Percentiles rank a stretch among this genome's conserved stretches.
Conservation (phyloP, 2,113 vertebrate genomes). For the Myotis lucifugus region DNA sequence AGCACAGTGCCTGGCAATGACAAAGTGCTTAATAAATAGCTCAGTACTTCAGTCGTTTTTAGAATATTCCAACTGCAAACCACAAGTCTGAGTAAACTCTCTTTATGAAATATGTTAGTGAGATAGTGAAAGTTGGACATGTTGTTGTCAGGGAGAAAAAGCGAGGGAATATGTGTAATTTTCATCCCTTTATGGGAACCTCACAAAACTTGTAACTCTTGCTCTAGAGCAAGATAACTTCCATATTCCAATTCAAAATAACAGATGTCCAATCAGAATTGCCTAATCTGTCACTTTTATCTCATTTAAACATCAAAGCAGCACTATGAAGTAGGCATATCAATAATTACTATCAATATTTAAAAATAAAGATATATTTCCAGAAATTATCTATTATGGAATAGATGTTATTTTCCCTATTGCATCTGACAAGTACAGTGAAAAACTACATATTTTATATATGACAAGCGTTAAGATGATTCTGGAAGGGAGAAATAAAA, state of each 20-base stretch:
- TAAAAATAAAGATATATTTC: not conserved
- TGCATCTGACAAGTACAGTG: not conserved
- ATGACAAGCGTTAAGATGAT: not conserved
- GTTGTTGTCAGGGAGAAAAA: not conserved
- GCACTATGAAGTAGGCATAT: not conserved
- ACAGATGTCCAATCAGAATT: not conserved
- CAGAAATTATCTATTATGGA: not conserved
- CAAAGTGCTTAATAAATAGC: not conserved
- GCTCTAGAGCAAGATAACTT: not conserved
- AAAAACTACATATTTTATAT: not conserved
- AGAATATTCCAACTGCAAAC: not conserved
- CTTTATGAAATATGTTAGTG: not conserved
- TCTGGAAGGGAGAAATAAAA: not conserved
- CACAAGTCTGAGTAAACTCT: not conserved
- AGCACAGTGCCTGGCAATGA: not conserved
- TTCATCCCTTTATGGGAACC: not conserved
- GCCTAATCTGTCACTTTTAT: not conserved
- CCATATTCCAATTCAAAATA: not conserved
- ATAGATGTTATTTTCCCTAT: not conserved
- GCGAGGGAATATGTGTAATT: not conserved
- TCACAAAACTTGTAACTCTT: not conserved
- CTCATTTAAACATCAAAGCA: not conserved
- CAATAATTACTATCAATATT: not conserved
- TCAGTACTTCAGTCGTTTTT: not conserved
- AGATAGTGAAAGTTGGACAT: not conserved